These are phyloP conservation scores for Sporophila hypoxantha DNA, from an alignment of 2,113 vertebrate species.

Conservation along the genomic window DNA sequence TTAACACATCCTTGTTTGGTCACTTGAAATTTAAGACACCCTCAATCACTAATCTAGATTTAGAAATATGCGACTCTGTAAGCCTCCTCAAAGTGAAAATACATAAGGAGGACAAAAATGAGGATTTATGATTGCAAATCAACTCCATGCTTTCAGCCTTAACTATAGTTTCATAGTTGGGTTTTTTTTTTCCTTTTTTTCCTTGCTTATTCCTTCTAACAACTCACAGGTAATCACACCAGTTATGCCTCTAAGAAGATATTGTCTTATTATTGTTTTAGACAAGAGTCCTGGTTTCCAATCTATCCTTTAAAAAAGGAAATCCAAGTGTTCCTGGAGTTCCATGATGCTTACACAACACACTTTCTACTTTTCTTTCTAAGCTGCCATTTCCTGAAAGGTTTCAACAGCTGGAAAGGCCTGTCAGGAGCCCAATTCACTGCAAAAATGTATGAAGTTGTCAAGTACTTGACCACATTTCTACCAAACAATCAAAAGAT, in stretches of 20 bases:
- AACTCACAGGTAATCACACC: not conserved
- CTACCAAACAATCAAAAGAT: not conserved
- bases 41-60: not conserved
- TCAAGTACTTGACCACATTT: not conserved
- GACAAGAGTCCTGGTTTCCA: not conserved
- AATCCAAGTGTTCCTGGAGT: not conserved
- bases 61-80: not conserved
- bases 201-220: not conserved
- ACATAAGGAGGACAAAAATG: not conserved
- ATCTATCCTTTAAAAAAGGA: not conserved
- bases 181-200: not conserved
- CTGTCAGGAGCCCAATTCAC: not conserved
- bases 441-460: not conserved
- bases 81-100: not conserved
- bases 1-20: not conserved
- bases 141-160: not conserved
- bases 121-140: not conserved
- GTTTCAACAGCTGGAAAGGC: not conserved
- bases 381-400: not conserved
- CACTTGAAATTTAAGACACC: not conserved
- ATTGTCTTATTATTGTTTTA: not conserved
- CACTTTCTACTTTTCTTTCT: not conserved
- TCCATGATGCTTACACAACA: not conserved
- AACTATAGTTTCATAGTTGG: not conserved
- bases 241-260: not conserved